Evolutionary conservation across 2,113 vertebrate species (phyloP).

Genomic region (Ceuthmochares aereus): DNA sequence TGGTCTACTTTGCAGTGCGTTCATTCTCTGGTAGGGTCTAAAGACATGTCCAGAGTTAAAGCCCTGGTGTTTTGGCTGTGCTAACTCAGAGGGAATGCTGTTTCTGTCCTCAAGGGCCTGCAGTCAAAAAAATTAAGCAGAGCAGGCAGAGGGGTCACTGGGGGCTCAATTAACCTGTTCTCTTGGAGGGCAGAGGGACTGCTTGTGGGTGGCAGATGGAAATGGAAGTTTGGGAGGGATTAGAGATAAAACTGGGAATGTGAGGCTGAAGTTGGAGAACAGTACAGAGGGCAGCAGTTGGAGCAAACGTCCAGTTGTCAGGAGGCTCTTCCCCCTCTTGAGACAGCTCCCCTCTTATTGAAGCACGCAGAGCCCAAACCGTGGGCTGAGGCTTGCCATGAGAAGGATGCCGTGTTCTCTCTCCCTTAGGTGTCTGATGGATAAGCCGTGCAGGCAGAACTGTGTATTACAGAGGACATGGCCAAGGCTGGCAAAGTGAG

Average conservation of each 20-base stretch:
- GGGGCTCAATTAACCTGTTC: background rate
- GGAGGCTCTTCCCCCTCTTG: background rate
- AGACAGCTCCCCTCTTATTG: background rate
- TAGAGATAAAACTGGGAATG: background rate
- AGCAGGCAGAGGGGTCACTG: background rate
- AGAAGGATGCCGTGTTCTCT: fast-evolving
- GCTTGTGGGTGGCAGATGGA: background rate
- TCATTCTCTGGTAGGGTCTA: background rate
- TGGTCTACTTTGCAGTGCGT: background rate
- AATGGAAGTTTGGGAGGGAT: background rate
- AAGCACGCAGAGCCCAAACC: background rate
- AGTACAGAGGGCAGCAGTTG: background rate
- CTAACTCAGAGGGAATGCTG: background rate
- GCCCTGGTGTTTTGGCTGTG: background rate
- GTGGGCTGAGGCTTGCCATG: background rate
- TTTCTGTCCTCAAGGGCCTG: background rate
- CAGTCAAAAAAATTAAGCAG: background rate
- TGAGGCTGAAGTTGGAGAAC: background rate
- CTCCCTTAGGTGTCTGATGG: background rate
- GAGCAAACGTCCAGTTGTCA: background rate
- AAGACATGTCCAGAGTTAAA: background rate
- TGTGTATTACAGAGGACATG: background rate
- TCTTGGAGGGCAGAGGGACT: background rate
- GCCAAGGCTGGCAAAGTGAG: background rate
- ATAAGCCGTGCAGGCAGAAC: background rate